Evolutionary conservation across 2,797 vertebrate species (phyloP).

Genomic region (Gouania willdenowi): DNA sequence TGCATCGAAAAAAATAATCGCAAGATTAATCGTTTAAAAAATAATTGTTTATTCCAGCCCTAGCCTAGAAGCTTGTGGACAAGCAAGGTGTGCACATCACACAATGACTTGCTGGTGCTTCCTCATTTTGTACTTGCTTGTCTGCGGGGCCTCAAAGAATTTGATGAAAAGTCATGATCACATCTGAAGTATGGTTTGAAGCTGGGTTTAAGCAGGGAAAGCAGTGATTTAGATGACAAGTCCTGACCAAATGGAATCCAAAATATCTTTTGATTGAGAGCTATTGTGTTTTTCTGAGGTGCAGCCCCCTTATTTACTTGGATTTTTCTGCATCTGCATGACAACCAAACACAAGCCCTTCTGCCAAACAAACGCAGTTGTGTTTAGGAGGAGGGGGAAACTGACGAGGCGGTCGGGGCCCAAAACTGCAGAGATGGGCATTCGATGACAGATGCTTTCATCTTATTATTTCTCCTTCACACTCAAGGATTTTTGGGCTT

Average conservation of each 20-base stretch:
- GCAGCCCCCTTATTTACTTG: slow-evolving; percentile 34
- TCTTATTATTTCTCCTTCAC: slow-evolving; percentile 65
- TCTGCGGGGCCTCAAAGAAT: neutral
- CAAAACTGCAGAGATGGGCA: slow-evolving; percentile 39
- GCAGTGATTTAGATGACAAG: slow-evolving; percentile 8
- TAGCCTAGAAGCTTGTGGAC: too few relatives aligned
- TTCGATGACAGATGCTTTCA: slow-evolving; percentile 67
- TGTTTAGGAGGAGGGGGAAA: slow-evolving; percentile 28
- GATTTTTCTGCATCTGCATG: slow-evolving; percentile 42
- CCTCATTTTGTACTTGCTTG: neutral
- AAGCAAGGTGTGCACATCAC: too few relatives aligned
- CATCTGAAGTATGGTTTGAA: neutral
- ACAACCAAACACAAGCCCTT: slow-evolving; percentile 47
- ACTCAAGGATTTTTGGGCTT: slow-evolving; percentile 58
- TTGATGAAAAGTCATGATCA: neutral
- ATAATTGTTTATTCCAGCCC: too few relatives aligned
- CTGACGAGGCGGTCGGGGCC: slow-evolving; percentile 12
- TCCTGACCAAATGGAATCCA: slow-evolving; percentile 7
- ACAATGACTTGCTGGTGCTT: too few relatives aligned
- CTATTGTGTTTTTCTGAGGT: slow-evolving; percentile 25
- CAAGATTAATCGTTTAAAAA: too few relatives aligned
- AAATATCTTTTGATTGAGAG: slow-evolving; percentile 20
- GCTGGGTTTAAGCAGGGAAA: slow-evolving; percentile 1
- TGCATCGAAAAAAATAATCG: too few relatives aligned
- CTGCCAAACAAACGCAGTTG: slow-evolving; percentile 44